Conservation (phyloP, 1,140 invertebrate species). For the Bombus terrestris region DNA sequence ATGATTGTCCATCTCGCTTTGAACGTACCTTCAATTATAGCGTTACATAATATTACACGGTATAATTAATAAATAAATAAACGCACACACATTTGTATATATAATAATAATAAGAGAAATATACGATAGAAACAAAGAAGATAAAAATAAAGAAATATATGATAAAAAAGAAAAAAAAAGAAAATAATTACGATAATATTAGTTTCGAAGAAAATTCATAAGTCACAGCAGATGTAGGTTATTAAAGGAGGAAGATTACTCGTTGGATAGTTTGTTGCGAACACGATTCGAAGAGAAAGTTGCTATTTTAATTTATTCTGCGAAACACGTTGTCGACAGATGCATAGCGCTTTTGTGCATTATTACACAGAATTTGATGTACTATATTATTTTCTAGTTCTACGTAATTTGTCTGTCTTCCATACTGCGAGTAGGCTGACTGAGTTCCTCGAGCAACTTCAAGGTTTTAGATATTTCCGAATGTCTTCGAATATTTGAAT, state of each 20-base stretch:
- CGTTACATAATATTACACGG: background rate
- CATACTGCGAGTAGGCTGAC: background rate
- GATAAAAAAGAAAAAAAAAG: too few relatives aligned
- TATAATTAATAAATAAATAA: too few relatives aligned
- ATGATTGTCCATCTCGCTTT: background rate
- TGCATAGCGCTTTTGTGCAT: slow-evolving; percentile 12
- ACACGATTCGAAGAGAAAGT: background rate
- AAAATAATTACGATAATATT: background rate
- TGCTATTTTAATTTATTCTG: slow-evolving; percentile 20
- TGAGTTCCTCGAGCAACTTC: slow-evolving; percentile 23
- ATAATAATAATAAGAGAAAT: too few relatives aligned
- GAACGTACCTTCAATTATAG: background rate
- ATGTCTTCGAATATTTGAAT: background rate
- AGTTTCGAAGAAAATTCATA: background rate
- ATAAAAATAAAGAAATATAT: too few relatives aligned
- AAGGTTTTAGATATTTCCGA: background rate
- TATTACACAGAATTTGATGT: slow-evolving; percentile 37
- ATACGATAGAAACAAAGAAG: too few relatives aligned
- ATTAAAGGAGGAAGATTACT: slow-evolving; percentile 7
- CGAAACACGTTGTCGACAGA: background rate
- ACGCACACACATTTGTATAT: too few relatives aligned
- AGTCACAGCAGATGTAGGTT: background rate
- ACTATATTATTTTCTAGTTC: background rate
- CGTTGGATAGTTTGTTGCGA: slow-evolving; percentile 6
- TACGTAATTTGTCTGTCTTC: slow-evolving; percentile 15